Conservation (phyloP, 2,113 vertebrate species). For the Poeciliopsis turrubarensis region DNA sequence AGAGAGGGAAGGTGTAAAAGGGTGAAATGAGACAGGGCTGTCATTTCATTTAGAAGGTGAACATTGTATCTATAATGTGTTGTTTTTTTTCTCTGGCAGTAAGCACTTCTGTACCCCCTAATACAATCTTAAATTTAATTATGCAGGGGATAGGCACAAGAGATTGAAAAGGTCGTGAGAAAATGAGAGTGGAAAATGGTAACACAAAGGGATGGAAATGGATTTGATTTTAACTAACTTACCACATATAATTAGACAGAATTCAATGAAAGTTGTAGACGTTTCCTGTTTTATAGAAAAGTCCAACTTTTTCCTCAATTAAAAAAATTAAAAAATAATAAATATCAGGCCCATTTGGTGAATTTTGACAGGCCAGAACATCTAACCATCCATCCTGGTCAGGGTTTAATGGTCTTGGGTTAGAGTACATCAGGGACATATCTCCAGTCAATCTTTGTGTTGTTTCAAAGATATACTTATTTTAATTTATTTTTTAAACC, state of each 20-base stretch:
- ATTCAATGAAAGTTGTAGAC: conserved; percentile 6
- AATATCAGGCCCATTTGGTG: not conserved
- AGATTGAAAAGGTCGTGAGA: conserved; percentile 17
- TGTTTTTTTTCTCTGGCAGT: conserved; percentile 24
- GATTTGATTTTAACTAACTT: conserved; percentile 37
- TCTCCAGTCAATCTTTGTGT: not conserved
- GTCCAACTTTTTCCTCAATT: no score
- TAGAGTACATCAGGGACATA: not conserved
- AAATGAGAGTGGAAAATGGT: not conserved
- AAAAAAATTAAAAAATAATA: not conserved
- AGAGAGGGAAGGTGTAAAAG: conserved; percentile 33
- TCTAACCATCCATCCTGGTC: not conserved
- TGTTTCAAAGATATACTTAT: not conserved
- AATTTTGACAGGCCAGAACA: not conserved
- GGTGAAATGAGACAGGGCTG: conserved; percentile 50
- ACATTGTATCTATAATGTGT: conserved; percentile 41
- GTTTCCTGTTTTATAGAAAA: no score
- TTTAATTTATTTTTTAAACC: not conserved
- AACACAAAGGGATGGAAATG: conserved; percentile 22
- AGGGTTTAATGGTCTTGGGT: not conserved
- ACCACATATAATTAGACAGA: not conserved
- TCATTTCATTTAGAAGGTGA: conserved; percentile 50
- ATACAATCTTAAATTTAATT: conserved; percentile 46
- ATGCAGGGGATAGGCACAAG: not conserved
- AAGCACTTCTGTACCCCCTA: conserved; percentile 13